These are phyloP conservation scores for Monopterus albus DNA, from an alignment of 2,113 vertebrate genomes.

Conservation along the genomic window DNA sequence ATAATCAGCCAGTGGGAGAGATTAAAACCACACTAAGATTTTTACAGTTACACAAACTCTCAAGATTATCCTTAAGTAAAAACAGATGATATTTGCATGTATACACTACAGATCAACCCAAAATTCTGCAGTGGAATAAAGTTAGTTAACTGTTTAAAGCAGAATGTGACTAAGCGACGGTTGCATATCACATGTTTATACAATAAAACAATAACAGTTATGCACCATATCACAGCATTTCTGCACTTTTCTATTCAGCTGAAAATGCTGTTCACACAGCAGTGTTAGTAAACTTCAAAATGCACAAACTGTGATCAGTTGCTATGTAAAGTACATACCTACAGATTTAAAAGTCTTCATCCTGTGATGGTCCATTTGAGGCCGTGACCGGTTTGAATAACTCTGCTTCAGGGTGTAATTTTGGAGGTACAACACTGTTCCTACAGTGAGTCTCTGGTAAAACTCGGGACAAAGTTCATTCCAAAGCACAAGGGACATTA, in stretches of 20 bases:
- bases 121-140: neutral
- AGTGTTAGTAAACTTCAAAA: neutral
- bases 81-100: neutral
- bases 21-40: too few relatives aligned
- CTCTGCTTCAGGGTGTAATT: conserved; percentile 87
- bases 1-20: neutral
- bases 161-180: too few relatives aligned
- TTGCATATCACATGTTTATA: too few relatives aligned
- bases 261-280: too few relatives aligned
- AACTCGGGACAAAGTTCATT: conserved; percentile 91
- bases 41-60: neutral
- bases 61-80: neutral
- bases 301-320: neutral
- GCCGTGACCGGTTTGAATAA: conserved; percentile 85
- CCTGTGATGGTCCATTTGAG: conserved; percentile 83
- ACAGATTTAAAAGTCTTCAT: conserved; percentile 85
- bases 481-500: conserved; percentile 92
- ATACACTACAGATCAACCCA: neutral
- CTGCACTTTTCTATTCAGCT: too few relatives aligned
- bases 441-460: conserved; percentile 87
- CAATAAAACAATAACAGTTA: too few relatives aligned
- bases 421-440: conserved; percentile 88
- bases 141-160: neutral
- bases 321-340: conserved; percentile 83
- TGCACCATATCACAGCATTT: too few relatives aligned